phyloP scores from a whole-genome alignment of 2,888 invertebrate genomes.

The Masnerella sp. region DNA sequence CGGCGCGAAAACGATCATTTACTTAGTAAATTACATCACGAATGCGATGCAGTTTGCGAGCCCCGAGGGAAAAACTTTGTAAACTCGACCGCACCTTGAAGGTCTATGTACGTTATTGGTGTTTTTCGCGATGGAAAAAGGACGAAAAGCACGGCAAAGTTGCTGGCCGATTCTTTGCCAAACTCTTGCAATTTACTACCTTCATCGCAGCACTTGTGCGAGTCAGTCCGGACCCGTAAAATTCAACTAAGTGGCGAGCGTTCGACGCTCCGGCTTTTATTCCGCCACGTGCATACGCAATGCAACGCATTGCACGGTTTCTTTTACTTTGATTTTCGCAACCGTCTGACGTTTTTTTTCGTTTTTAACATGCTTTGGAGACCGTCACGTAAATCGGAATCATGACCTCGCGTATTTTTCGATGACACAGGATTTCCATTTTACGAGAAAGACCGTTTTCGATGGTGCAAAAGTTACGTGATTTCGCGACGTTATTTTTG shows the following conservation, averaged over 20 bases:
- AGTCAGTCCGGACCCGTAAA: conserved; percentile 27
- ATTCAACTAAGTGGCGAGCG: conserved; percentile 36
- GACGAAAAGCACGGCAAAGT: no score
- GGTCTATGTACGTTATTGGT: conserved; percentile 34
- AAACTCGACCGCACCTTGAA: conserved; percentile 35
- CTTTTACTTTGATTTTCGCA: conserved; percentile 13
- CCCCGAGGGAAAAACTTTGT: conserved; percentile 37
- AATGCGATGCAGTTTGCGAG: conserved; percentile 30
- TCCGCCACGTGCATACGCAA: conserved; percentile 23
- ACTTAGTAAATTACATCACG: conserved; percentile 42
- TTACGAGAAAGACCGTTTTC: conserved; percentile 17
- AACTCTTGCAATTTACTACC: conserved; percentile 48
- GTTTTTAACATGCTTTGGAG: conserved; percentile 6
- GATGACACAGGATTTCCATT: no score
- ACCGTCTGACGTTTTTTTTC: background rate
- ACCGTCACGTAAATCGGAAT: no score
- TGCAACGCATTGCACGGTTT: conserved; percentile 27
- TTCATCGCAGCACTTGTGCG: conserved; percentile 48
- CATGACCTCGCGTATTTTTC: conserved; percentile 13
- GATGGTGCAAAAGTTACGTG: no score
- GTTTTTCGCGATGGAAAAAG: conserved; percentile 41
- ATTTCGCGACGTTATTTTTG: no score
- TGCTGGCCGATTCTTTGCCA: conserved; percentile 8
- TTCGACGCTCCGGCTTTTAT: conserved; percentile 35
- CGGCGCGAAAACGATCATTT: conserved; percentile 30